Conservation (phyloP, 1,140 invertebrate species). For the Brachionus manjavacas region DNA sequence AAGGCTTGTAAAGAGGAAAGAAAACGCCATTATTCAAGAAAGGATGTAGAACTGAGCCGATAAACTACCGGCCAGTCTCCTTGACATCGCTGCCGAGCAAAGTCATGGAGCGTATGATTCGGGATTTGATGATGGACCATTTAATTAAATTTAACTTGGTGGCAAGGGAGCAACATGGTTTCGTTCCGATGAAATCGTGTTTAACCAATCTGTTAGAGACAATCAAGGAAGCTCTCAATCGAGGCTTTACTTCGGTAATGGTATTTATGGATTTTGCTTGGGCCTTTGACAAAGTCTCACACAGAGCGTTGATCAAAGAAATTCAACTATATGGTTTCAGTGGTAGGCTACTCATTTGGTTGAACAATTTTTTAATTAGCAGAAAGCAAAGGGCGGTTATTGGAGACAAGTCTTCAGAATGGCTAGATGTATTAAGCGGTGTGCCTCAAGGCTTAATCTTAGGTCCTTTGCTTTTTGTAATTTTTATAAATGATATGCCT, state of each 20-base stretch:
- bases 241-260: background rate
- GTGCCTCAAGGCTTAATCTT: background rate
- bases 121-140: background rate
- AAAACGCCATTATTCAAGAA: slow-evolving; percentile 41
- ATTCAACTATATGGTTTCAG: background rate
- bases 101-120: background rate
- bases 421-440: background rate
- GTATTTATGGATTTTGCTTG: background rate
- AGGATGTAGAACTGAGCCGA: background rate
- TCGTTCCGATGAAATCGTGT: background rate
- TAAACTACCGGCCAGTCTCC: slow-evolving; percentile 42
- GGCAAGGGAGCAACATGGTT: slow-evolving; percentile 1
- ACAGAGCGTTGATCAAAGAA: background rate
- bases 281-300: slow-evolving; percentile 1
- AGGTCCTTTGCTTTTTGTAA: background rate
- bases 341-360: too few species aligned
- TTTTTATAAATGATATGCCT: background rate
- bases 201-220: background rate
- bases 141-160: slow-evolving; percentile 1
- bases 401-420: too few species aligned
- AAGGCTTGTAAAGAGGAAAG: slow-evolving; percentile 30
- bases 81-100: slow-evolving; percentile 25
- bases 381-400: too few species aligned
- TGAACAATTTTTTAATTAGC: too few species aligned
- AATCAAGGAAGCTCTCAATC: background rate